Conservation (phyloP, 2,888 invertebrate genomes). For the Pomacea canaliculata region DNA sequence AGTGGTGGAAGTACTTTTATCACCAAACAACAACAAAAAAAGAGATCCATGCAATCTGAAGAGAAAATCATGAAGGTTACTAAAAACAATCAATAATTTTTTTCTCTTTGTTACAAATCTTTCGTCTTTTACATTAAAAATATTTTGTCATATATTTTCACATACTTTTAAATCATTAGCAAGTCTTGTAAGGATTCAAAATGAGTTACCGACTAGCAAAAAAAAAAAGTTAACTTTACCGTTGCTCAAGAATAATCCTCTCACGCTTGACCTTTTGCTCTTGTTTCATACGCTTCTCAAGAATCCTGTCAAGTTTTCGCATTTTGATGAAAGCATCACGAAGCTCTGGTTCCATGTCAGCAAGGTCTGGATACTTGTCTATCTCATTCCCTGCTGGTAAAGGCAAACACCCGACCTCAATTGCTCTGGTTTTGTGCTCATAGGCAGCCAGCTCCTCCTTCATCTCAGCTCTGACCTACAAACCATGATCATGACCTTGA, state of each 20-base stretch:
- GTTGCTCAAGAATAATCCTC: conserved; percentile 60
- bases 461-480: conserved; percentile 56
- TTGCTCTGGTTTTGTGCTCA: conserved; percentile 43
- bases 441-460: conserved; percentile 61
- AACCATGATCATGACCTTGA: too few relatives aligned
- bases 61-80: too few relatives aligned
- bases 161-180: too few relatives aligned
- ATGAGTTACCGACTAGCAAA: too few relatives aligned
- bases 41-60: too few relatives aligned
- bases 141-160: too few relatives aligned
- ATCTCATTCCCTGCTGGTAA: not conserved
- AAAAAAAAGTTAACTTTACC: conserved; percentile 38
- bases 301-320: conserved; percentile 65
- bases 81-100: too few relatives aligned
- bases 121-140: too few relatives aligned
- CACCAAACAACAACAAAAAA: too few relatives aligned
- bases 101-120: too few relatives aligned
- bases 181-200: too few relatives aligned
- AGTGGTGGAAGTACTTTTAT: too few relatives aligned
- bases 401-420: conserved; percentile 38
- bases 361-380: conserved; percentile 15
- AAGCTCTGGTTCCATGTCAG: conserved; percentile 59
- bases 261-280: conserved; percentile 66
- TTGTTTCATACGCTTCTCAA: conserved; percentile 57
- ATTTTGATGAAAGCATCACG: conserved; percentile 65